Evolutionary conservation across 2,113 vertebrate genomes (phyloP).

Genomic region (Rhinoderma darwinii): DNA sequence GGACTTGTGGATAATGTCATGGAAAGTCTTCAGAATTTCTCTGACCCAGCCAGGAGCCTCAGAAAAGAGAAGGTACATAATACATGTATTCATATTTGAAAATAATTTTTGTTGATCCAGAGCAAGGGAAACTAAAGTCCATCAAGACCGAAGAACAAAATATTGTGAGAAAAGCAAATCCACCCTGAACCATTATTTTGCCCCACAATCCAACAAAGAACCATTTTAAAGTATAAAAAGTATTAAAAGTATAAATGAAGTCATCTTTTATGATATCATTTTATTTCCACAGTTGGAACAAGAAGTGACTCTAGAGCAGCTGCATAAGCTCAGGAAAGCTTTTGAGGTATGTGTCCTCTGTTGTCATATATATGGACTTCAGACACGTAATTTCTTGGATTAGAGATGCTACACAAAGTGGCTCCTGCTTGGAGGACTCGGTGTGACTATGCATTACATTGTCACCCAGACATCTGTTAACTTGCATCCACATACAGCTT

Average conservation of each 20-base stretch:
- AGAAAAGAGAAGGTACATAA: conserved; percentile 67
- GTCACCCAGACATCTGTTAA: too few species aligned
- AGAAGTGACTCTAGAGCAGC: conserved; percentile 70
- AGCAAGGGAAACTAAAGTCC: background rate
- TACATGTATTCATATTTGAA: background rate
- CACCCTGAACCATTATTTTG: too few species aligned
- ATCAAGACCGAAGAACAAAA: too few species aligned
- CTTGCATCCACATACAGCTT: too few species aligned
- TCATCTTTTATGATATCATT: background rate
- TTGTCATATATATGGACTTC: background rate
- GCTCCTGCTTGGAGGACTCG: too few species aligned
- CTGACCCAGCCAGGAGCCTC: conserved; percentile 56
- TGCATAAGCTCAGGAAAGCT: conserved; percentile 70
- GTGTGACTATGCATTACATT: too few species aligned
- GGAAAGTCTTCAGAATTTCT: conserved; percentile 10
- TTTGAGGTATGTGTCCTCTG: conserved; percentile 72
- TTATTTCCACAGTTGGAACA: conserved; percentile 70
- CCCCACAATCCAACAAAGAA: too few species aligned
- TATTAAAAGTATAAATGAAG: background rate
- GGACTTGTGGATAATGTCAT: conserved; percentile 60
- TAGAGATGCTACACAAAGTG: too few species aligned
- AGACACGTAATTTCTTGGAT: too few species aligned
- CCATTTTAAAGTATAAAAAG: too few species aligned
- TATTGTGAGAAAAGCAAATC: too few species aligned
- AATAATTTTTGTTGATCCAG: background rate